Evolutionary conservation across 2,113 vertebrate species (phyloP).

Genomic region (Pelusios castaneus): DNA sequence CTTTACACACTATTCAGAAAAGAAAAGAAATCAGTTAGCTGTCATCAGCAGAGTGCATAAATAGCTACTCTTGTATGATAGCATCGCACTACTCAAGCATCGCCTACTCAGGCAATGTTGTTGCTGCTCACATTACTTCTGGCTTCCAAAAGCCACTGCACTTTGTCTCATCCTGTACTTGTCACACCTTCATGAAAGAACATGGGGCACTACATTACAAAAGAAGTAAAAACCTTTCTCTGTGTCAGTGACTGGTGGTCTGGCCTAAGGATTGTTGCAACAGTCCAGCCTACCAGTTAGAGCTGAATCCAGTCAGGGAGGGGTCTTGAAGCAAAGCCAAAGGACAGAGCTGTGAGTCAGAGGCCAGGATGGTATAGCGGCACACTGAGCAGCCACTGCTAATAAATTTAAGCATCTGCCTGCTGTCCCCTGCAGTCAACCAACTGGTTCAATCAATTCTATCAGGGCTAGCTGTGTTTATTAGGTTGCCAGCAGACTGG

Average conservation of each 20-base stretch:
- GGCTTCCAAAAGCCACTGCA: background rate
- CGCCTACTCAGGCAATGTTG: too few species aligned
- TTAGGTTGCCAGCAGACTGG: background rate
- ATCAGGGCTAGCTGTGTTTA: background rate
- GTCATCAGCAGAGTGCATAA: background rate
- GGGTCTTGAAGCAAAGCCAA: background rate
- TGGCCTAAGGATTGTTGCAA: background rate
- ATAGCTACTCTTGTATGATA: background rate
- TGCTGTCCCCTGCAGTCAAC: background rate
- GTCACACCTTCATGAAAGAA: background rate
- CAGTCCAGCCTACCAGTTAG: background rate
- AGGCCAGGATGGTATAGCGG: background rate
- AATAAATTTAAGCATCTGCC: background rate
- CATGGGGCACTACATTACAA: background rate
- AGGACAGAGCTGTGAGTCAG: background rate
- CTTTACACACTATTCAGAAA: background rate
- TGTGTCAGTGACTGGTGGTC: background rate
- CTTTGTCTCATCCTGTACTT: background rate
- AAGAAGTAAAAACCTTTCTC: background rate
- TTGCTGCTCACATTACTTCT: background rate
- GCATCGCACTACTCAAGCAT: background rate
- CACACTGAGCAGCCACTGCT: background rate
- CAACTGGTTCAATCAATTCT: background rate
- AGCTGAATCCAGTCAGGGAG: background rate
- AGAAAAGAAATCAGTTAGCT: background rate